Evolutionary conservation across 2,113 vertebrate species (phyloP), one percentile per base, ranked within the genome.

Genomic region (Cisticola juncidis): DNA sequence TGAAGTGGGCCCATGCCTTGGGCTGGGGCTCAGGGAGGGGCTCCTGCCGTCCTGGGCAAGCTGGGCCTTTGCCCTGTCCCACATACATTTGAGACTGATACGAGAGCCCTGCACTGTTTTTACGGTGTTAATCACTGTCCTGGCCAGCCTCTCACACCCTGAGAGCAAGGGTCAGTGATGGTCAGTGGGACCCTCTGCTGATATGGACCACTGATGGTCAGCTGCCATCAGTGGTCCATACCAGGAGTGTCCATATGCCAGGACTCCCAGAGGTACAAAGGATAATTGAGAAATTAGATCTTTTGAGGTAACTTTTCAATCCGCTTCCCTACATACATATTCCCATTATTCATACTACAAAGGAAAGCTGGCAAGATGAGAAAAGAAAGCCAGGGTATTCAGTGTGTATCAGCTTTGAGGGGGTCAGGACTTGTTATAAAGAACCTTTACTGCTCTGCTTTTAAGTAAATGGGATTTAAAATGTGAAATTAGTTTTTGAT

Each of bases 31-130:
- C 33, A 29, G 22, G 15, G 25, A 80, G 8, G 44, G 21, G 15
- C 44, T 77, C 29, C 53, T 71, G 28, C 47, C 9, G 3, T 45
- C 6, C 14, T 33, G 28, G 29, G 18, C 31, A 65, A 87, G 73
- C 45, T 81, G 58, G 11, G 64, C 29, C 73, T 83, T 77, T 78
- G 33, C 35, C 12, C 25, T 17, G 26, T 45, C 38, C 38, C 23
- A 12, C 24, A 2, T 5, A 12, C 9, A 8, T n/a, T 11, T 90
- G 69, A n/a, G 69, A 36, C 12, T 1, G 0, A 13, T 9, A 29
- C 0, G 0, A 64, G 62, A 68, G 13, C 54, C 5, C 9, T 22
- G 25, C 35, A 1, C 15, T 58, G 72, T 14, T 31, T 77, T 58
- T n/a, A 2, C 17, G 6, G 53, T 4, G 72, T 44, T 54, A 48